Conservation (phyloP, 2,888 invertebrate genomes). For the Galerucella pusilla region DNA sequence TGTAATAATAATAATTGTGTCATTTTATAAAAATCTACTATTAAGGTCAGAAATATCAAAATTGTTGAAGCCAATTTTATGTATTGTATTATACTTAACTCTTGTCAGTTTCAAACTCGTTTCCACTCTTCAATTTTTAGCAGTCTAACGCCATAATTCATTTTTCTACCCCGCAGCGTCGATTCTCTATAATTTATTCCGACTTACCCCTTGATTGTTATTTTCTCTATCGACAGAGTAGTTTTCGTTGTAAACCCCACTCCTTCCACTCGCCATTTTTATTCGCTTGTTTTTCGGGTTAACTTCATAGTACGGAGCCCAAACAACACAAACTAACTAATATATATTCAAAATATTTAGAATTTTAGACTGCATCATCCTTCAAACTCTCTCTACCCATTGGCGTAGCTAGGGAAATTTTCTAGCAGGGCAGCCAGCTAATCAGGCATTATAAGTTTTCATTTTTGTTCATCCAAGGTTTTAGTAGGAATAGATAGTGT, state of each 20-base stretch:
- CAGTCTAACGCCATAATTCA: constrained; percentile 34
- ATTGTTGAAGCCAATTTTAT: constrained; percentile 19
- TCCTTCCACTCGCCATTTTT: not conserved
- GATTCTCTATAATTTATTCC: constrained; percentile 46
- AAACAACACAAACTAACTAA: not conserved
- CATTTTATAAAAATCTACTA: too few species aligned
- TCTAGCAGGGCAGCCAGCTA: too few species aligned
- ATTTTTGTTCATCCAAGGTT: too few species aligned
- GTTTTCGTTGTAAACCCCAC: constrained; percentile 40
- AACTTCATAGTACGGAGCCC: not conserved
- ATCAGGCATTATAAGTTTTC: too few species aligned
- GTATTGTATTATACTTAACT: constrained; percentile 18
- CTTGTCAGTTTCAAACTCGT: constrained; percentile 18
- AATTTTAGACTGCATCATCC: too few species aligned
- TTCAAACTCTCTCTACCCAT: too few species aligned
- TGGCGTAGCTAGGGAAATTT: too few species aligned
- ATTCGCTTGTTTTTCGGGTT: constrained; percentile 3
- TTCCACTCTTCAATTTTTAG: constrained; percentile 25
- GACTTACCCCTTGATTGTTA: constrained; percentile 45
- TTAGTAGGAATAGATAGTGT: too few species aligned
- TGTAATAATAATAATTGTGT: too few species aligned
- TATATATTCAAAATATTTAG: too few species aligned
- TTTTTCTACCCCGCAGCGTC: constrained; percentile 33
- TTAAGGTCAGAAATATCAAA: not conserved
- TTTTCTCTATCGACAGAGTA: constrained; percentile 49